Base-by-base conservation (phyloP, 2,113 vertebrate genomes). In the Notothenia rossii region DNA sequence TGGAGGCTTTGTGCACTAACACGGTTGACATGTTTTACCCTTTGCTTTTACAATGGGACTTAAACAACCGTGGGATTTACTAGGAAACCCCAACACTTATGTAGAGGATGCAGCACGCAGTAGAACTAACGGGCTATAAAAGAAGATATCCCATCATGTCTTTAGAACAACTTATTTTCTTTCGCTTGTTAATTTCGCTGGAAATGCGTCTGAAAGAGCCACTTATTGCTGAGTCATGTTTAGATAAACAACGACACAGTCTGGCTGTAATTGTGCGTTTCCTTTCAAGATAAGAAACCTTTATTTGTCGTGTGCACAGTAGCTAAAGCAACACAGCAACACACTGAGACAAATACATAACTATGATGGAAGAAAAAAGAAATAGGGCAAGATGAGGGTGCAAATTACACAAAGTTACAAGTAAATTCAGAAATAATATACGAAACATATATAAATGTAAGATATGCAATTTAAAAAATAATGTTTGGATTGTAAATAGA, bases 171-270 rank as follows among this genome's bases (percentile, higher is more conserved):
- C 14, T n/a, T 20, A 22, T 40, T n/a, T 36, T 11, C 7, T 25
- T 22, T 46, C 43, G 46, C 9, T 6, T 4, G 18, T 48, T 68
- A 43, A 25, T 53, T 74, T 72, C 15, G 14, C 66, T 45, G 62
- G 70, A 78, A 75, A 58, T 46, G 20, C 49, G 15, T 63, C 59
- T 58, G 50, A 78, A 67, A 66, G 50, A 36, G 5, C 20, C 36
- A 46, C 25, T 89, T 72, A 83, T 69, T 79, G 59, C 74, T 77
- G 83, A 87, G 75, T 91, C 75, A 78, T 77, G 79, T 86, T 83
- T 72, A 68, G 78, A 78, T 72, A 56, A 65, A 4, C 53, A 5
- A 9, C 18, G 50, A 64, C 54, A 66, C 22, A 53, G 60, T 65
- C 22, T 13, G 8, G 22, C 62, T 43, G 43, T 70, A 78, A 82